Base-by-base conservation (phyloP, 2,888 invertebrate genomes). In the Aromia moschata region DNA sequence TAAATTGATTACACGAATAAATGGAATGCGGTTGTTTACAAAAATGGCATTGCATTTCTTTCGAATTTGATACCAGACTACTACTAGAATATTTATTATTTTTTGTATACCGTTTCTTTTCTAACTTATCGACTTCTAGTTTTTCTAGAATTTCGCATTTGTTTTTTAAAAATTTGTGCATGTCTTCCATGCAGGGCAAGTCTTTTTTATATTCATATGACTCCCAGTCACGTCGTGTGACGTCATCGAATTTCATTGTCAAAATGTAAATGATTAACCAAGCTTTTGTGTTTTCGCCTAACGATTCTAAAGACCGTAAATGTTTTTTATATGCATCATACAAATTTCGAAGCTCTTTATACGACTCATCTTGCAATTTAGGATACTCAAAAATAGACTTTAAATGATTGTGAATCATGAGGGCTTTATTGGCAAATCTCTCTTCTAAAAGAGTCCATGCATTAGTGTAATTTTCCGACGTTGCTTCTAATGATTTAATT, bases 181-280 rank as follows among this genome's bases (percentile, higher is more conserved):
- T 33, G 18, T 62, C 56, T 7, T 52, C 25, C 47, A 60, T 46
- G 16, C 52, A 54, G 1, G 46, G 62, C 16, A 62, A 41, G 9
- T 52, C 47, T n/a, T 18, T 10, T n/a, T 30, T 41, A 16, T 38
- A 38, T 17, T 47, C 31, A 15, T 18, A 51, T 12, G 47, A 49
- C 31, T 62, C 59, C 62, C 62, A 59, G 2, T 52, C 59, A 11
- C 53, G 17, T 5, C 47, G 16, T 3, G 62, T 62, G 1, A 47
- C 38, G n/a, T 44, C 36, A 53, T 62, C 62, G 37, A 62, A 62
- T 53, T 62, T 62, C 25, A 17, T 37, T 2, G 38, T 49, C 14
- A 61, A n/a, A 1, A 61, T 25, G 20, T 61, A 61, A 30, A 56
- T 56, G 30, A 62, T 40, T 25, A 62, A 18, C 14, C 51, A 60